Base-by-base conservation (phyloP, 23 tunicate species). In the Phallusia fumigata region DNA sequence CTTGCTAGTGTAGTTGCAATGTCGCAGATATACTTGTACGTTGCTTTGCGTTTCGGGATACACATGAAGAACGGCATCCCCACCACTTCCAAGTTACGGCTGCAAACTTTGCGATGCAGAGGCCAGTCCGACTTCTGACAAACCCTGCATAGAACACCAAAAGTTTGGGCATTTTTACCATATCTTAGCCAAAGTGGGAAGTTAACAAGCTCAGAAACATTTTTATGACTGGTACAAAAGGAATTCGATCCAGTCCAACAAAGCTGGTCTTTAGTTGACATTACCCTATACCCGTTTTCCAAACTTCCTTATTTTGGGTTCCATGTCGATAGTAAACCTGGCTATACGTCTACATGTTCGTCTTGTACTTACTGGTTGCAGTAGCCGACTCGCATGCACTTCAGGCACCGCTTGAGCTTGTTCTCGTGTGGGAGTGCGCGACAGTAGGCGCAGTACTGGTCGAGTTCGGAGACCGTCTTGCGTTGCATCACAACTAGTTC, bases 111-210 rank as follows among this genome's bases (percentile, higher is more conserved):
- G 74, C 85, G 75, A 83, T 94, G 98, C 30, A 77, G 79, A 0
- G 81, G 80, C 98, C 98, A 94, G 35, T 89, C 84, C 33, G 87
- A 74, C 69, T 65, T 65, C 76, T 93, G 97, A 76, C 97, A 93
- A 32, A 88, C 87, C 45, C 94, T 89, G 58, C n/a, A 31, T 8
- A 79, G 6, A 36, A 79, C 10, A 26, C 6, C 26, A 75, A 65
- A 28, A 65, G 10, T 40, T 5, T 40, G 5, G 10, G 10, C 8
- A 40, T 10, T 40, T 40, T 40, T 5, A 40, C 10, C 47, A 3
- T 40, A n/a, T n/a, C n/a, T n/a, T n/a, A n/a, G n/a, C n/a, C n/a
- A n/a, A n/a, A n/a, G n/a, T n/a, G n/a, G n/a, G n/a, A n/a, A n/a
- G n/a, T n/a, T n/a, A n/a, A n/a, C n/a, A n/a, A n/a, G n/a, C n/a